Evolutionary conservation across 2,888 invertebrate species (phyloP).

Genomic region (Zootermopsis nevadensis): DNA sequence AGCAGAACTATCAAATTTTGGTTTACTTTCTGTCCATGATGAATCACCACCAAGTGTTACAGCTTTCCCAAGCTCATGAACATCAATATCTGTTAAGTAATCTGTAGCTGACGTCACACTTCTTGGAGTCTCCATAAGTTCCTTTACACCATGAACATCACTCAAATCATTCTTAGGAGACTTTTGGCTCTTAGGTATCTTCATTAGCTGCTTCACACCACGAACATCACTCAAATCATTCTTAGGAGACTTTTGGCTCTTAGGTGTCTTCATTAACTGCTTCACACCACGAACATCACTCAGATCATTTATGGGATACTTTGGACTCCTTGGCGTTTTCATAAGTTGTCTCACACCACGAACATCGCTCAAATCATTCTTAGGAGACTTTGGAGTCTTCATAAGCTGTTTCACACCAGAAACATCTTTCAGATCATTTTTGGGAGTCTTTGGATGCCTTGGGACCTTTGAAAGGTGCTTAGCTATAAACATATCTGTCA

Average conservation of each 20-base stretch:
- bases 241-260: conserved; percentile 58
- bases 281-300: conserved; percentile 63
- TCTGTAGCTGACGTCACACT: not conserved
- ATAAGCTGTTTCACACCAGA: conserved; percentile 58
- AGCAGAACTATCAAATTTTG: no score
- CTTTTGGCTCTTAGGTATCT: conserved; percentile 48
- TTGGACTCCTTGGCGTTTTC: conserved; percentile 53
- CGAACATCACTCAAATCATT: conserved; percentile 63
- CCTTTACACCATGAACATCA: conserved; percentile 55
- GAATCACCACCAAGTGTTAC: not conserved
- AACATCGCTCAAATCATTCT: conserved; percentile 54
- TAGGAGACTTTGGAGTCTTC: conserved; percentile 56
- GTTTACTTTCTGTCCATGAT: no score
- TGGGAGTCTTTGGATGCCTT: conserved; percentile 59
- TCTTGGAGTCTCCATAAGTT: conserved; percentile 55
- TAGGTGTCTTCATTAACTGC: conserved; percentile 59
- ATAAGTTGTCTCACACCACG: conserved; percentile 56
- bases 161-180: conserved; percentile 57
- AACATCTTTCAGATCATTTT: conserved; percentile 56
- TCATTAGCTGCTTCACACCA: conserved; percentile 62
- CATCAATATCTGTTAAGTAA: not conserved
- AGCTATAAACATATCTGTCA: conserved; percentile 60
- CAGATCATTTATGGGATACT: conserved; percentile 62
- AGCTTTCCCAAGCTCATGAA: not conserved
- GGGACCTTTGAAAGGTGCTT: conserved; percentile 59